phyloP scores from a whole-genome alignment of 2,888 invertebrate genomes.

The Saturnia pavonia region DNA sequence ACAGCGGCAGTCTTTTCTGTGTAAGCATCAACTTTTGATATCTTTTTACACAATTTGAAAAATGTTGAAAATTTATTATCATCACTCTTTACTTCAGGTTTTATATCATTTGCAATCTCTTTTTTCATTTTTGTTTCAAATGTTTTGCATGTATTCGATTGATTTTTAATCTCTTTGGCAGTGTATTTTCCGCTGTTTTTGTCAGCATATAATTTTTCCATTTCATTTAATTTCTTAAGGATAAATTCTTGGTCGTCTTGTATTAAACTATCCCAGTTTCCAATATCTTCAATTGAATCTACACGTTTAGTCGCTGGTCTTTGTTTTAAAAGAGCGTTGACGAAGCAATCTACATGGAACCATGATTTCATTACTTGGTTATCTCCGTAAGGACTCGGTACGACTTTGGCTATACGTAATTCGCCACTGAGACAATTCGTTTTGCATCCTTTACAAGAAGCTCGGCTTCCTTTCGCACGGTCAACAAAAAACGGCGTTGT shows the following conservation, averaged over 20 bases:
- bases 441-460: conserved; percentile 94
- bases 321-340: conserved; percentile 90
- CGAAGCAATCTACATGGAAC: conserved; percentile 90
- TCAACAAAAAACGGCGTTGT: conserved; percentile 85
- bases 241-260: conserved; percentile 86
- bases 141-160: conserved; percentile 31
- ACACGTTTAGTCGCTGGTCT: conserved; percentile 91
- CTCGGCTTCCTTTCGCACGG: conserved; percentile 89
- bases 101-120: conserved; percentile 27
- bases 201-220: conserved; percentile 77
- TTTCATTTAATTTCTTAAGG: conserved; percentile 83
- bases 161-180: conserved; percentile 66
- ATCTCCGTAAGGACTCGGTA: conserved; percentile 88
- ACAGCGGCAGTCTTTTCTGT: conserved; percentile 90
- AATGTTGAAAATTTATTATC: conserved; percentile 91
- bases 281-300: conserved; percentile 89
- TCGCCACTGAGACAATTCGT: conserved; percentile 87
- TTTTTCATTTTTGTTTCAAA: conserved; percentile 20
- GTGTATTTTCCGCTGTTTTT: conserved; percentile 76
- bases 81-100: conserved; percentile 31
- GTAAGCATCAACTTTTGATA: conserved; percentile 90
- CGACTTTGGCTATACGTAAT: conserved; percentile 89
- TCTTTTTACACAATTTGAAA: conserved; percentile 87
- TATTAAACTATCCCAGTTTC: conserved; percentile 86
- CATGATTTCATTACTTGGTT: conserved; percentile 91